Evolutionary conservation across 92 coral and sea anemone genomes (phyloP), one percentile per base, ranked within the genome.

Genomic region (Zoanthus gigantus): DNA sequence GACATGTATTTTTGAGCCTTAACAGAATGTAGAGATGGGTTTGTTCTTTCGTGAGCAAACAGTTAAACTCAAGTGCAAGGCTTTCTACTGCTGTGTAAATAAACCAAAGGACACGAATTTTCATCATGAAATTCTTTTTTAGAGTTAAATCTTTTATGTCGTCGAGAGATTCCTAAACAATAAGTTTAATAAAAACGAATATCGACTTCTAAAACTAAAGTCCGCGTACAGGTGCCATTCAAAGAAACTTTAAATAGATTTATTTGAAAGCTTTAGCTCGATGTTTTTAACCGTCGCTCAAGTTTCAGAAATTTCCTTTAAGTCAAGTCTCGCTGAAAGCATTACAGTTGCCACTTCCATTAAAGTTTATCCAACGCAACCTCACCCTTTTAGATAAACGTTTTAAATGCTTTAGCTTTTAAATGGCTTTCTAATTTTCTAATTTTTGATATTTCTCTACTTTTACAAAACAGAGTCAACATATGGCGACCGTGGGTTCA

Each of bases 61-160:
- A 63, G 31, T 60, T 58, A 7, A 50, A 3, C 7, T 17, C 31
- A 63, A 63, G 69, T 63, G 69, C 69, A 28, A 63, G n/a, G 69
- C 69, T 63, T 63, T 63, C 31, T 17, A 5, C 28, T 7, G 69
- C 69, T 63, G 29, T 63, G 69, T 63, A 63, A 63, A 63, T 63
- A 63, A 63, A 63, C 9, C 29, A 63, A 63, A 63, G 28, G 69
- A 63, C 69, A 63, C 69, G 69, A 63, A 63, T 63, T 63, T n/a
- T 50, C n/a, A 63, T 17, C 7, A 17, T 63, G 32, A 63, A 63
- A 63, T 16, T 63, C 17, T 58, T 58, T 63, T 2, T 17, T 8
- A 0, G 0, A 63, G 29, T 17, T 17, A n/a, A 6, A 6, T 63
- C 9, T 7, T 23, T n/a, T 63, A 5, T 2, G 30, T 7, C 30